phyloP scores from a whole-genome alignment of 2,888 invertebrate genomes.

The Ochropleura plecta region DNA sequence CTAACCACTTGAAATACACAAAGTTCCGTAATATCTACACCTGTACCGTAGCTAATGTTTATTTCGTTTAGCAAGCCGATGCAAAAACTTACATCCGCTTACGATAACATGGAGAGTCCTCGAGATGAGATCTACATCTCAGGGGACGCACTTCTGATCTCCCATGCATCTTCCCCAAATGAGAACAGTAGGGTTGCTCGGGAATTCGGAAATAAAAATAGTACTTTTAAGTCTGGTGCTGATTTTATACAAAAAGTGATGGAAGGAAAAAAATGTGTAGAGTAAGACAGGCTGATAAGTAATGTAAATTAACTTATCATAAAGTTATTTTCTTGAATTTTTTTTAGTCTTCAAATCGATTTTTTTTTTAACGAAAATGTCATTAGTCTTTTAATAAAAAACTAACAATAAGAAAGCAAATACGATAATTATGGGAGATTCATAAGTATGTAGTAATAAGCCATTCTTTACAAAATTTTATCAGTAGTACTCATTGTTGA shows the following conservation, averaged over 20 bases:
- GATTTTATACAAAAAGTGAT: background rate
- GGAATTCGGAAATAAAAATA: conserved; percentile 12
- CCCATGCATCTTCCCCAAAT: conserved; percentile 59
- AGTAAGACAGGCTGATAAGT: background rate
- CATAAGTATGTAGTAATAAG: background rate
- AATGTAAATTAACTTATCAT: background rate
- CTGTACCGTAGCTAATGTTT: conserved; percentile 62
- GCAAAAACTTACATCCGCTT: conserved; percentile 78
- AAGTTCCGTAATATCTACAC: conserved; percentile 41
- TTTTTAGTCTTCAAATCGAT: background rate
- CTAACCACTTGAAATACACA: conserved; percentile 38
- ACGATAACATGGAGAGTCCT: conserved; percentile 72
- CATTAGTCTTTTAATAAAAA: background rate
- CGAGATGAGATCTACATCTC: conserved; percentile 72
- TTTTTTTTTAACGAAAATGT: background rate
- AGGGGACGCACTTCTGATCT: conserved; percentile 69
- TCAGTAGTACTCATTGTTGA: conserved; percentile 19
- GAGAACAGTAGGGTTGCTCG: conserved; percentile 71
- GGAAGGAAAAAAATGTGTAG: background rate
- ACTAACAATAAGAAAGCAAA: background rate
- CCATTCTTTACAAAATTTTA: background rate
- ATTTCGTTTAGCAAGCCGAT: conserved; percentile 51
- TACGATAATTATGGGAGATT: background rate
- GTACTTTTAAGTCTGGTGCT: background rate
- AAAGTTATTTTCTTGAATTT: background rate